Conservation (phyloP, 2,888 invertebrate genomes). For the Theristus sp. region DNA sequence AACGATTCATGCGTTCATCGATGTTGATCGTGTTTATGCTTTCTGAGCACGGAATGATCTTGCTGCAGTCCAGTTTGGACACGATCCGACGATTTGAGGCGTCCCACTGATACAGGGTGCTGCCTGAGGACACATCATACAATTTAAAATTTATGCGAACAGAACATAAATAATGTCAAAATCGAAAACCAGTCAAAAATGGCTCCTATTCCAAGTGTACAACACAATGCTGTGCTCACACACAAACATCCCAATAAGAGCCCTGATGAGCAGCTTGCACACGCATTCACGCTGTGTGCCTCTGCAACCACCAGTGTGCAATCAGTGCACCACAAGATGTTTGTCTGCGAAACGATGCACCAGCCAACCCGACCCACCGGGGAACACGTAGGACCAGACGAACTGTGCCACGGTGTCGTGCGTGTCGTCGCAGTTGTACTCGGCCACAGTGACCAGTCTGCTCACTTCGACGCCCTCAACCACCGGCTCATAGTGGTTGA, state of each 20-base stretch:
- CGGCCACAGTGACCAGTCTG: conserved; percentile 35
- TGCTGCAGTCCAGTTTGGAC: conserved; percentile 70
- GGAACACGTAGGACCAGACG: conserved; percentile 58
- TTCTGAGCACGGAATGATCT: conserved; percentile 74
- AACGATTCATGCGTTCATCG: conserved; percentile 61
- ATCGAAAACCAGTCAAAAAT: not conserved
- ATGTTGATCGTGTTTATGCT: conserved; percentile 72
- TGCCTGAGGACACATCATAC: conserved; percentile 41
- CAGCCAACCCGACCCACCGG: conserved; percentile 38
- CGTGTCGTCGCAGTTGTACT: not conserved
- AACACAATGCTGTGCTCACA: too few species aligned
- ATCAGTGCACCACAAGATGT: too few species aligned
- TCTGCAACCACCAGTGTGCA: too few species aligned
- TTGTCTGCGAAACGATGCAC: too few species aligned
- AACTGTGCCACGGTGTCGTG: not conserved
- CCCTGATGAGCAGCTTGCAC: too few species aligned
- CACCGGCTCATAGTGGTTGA: conserved; percentile 42
- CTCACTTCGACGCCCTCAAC: conserved; percentile 47
- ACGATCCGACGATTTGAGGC: conserved; percentile 46
- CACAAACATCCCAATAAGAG: too few species aligned
- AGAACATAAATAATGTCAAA: too few species aligned
- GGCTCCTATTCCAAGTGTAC: not conserved
- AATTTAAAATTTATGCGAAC: too few species aligned
- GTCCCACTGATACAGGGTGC: conserved; percentile 72
- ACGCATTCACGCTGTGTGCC: too few species aligned